A percentile compares a stretch with the other conserved stretches of the same genome.
These are phyloP conservation scores for Tachycineta bicolor DNA, from an alignment of 2,113 vertebrate genomes.

Conservation along the genomic window DNA sequence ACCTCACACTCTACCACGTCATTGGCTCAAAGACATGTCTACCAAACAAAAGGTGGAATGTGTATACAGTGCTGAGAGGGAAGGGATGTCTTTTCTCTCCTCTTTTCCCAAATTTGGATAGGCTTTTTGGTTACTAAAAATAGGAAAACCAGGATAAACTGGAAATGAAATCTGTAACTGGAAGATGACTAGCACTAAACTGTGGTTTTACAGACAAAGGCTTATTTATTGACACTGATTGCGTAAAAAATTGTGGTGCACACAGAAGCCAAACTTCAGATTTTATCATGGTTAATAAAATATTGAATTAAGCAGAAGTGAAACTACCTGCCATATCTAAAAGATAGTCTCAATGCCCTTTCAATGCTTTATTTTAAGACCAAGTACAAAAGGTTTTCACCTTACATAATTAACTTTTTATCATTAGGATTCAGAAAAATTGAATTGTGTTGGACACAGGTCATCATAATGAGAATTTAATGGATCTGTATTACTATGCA, in stretches of 20 bases:
- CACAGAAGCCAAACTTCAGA: conserved; percentile 59
- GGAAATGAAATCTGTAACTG: neutral
- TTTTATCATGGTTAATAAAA: conserved; percentile 73
- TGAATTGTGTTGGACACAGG: conserved; percentile 79
- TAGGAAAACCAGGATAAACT: conserved; percentile 5
- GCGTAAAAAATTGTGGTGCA: conserved; percentile 61
- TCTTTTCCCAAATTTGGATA: conserved; percentile 13
- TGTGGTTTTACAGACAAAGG: conserved; percentile 16
- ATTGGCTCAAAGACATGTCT: neutral
- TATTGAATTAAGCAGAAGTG: conserved; percentile 65
- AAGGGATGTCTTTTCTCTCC: neutral
- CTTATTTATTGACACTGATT: conserved; percentile 63
- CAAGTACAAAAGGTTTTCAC: conserved; percentile 76
- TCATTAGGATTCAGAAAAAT: conserved; percentile 78
- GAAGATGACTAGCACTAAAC: conserved; percentile 20
- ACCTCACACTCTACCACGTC: neutral
- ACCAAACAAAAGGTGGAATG: neutral
- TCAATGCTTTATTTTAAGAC: conserved; percentile 70
- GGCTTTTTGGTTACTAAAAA: conserved; percentile 34
- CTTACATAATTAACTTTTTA: conserved; percentile 80
- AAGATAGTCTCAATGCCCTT: conserved; percentile 61
- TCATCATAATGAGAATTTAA: conserved; percentile 81
- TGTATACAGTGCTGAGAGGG: neutral
- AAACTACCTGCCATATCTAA: conserved; percentile 55
- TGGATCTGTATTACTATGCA: conserved; percentile 69